These are phyloP conservation scores for Meiosimyza decipiens DNA, from an alignment of 2,888 invertebrate species.

Conservation along the genomic window DNA sequence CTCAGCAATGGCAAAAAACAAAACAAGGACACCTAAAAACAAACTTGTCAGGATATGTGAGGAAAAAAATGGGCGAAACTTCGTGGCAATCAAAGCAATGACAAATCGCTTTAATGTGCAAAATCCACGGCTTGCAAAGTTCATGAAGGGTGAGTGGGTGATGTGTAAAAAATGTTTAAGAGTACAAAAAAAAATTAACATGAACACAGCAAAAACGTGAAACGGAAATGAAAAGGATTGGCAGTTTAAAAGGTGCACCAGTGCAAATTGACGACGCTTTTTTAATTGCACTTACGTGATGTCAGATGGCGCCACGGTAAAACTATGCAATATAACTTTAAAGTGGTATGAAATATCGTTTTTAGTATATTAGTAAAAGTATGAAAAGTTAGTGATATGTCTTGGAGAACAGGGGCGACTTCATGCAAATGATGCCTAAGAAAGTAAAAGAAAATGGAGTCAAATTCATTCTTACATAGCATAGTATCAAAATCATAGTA, in stretches of 20 bases:
- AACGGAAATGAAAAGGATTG: slow-evolving; percentile 1
- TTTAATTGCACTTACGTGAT: too few species aligned
- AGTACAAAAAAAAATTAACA: slow-evolving; percentile 3
- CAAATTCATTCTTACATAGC: too few species aligned
- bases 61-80: slow-evolving; percentile 18
- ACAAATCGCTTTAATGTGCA: slow-evolving; percentile 34
- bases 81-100: slow-evolving; percentile 41
- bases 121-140: neutral
- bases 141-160: neutral
- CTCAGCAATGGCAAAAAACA: neutral
- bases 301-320: too few species aligned
- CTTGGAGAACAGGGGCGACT: too few species aligned
- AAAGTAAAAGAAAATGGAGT: too few species aligned
- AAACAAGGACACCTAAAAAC: slow-evolving; percentile 7
- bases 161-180: neutral
- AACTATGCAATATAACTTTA: too few species aligned
- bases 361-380: too few species aligned
- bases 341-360: too few species aligned
- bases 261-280: too few species aligned
- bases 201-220: neutral
- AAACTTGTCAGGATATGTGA: neutral
- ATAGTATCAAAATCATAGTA: too few species aligned
- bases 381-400: too few species aligned
- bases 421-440: too few species aligned
- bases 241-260: neutral